phyloP scores from a whole-genome alignment of 2,797 vertebrate species.

The Acipenser transmontanus region DNA sequence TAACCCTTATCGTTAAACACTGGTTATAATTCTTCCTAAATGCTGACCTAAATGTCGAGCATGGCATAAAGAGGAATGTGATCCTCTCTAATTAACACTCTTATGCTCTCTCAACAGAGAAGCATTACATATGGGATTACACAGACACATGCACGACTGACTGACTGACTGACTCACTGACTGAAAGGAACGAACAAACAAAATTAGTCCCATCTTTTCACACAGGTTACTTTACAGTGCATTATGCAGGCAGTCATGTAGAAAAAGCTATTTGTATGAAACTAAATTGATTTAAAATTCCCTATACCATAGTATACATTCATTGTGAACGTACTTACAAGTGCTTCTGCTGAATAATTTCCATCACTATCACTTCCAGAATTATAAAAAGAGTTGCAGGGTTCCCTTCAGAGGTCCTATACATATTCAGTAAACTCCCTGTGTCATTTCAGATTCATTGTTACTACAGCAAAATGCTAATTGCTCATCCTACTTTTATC shows the following conservation, averaged over 20 bases:
- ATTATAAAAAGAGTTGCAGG: neutral
- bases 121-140: too few species aligned
- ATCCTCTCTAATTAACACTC: too few species aligned
- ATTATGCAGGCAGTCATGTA: too few species aligned
- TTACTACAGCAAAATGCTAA: too few species aligned
- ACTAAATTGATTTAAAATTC: neutral
- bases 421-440: neutral
- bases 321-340: neutral
- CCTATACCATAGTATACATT: neutral
- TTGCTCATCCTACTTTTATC: too few species aligned
- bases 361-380: neutral
- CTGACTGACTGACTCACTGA: too few species aligned
- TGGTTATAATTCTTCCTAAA: neutral
- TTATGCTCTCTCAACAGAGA: too few species aligned
- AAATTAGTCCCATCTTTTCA: too few species aligned
- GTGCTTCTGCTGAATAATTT: neutral
- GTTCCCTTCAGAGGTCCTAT: neutral
- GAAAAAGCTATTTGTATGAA: too few species aligned
- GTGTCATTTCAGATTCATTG: neutral
- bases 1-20: neutral
- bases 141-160: too few species aligned
- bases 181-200: too few species aligned
- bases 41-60: neutral
- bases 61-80: neutral
- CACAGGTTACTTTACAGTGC: too few species aligned